These are phyloP conservation scores for Anguilla rostrata DNA, from an alignment of 2,113 vertebrate genomes.

Conservation along the genomic window DNA sequence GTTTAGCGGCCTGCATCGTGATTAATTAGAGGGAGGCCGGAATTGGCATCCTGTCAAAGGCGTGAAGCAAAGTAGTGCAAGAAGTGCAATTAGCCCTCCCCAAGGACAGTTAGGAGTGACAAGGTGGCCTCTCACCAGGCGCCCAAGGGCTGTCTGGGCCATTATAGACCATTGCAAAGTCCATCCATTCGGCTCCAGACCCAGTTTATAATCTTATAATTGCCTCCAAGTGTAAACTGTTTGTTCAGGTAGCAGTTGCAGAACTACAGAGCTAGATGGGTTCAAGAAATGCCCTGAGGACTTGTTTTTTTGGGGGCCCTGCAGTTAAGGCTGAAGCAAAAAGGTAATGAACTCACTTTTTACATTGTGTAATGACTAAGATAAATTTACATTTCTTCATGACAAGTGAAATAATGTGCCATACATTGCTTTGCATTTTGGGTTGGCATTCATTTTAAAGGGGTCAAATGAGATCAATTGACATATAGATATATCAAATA, in stretches of 20 bases:
- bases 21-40: constrained; percentile 62
- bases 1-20: constrained; percentile 62
- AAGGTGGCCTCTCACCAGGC: constrained; percentile 42
- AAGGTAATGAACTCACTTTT: not conserved
- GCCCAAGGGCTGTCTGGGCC: constrained; percentile 46
- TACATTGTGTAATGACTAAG: too few relatives aligned
- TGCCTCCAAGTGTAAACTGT: constrained; percentile 60
- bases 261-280: constrained; percentile 54
- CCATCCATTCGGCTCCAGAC: constrained; percentile 63
- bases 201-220: constrained; percentile 61
- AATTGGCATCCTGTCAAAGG: constrained; percentile 68
- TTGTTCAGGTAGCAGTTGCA: constrained; percentile 48
- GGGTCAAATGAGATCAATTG: too few relatives aligned
- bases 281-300: constrained; percentile 47
- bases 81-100: constrained; percentile 70
- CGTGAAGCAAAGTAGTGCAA: constrained; percentile 56
- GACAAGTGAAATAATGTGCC: too few relatives aligned
- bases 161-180: constrained; percentile 46
- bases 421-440: too few relatives aligned
- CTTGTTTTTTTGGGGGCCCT: not conserved
- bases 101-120: constrained; percentile 62
- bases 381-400: too few relatives aligned
- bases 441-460: too few relatives aligned
- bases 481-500: too few relatives aligned
- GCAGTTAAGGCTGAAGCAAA: not conserved